phyloP scores from a whole-genome alignment of 2,113 vertebrate genomes.

The Callithrix jacchus region DNA sequence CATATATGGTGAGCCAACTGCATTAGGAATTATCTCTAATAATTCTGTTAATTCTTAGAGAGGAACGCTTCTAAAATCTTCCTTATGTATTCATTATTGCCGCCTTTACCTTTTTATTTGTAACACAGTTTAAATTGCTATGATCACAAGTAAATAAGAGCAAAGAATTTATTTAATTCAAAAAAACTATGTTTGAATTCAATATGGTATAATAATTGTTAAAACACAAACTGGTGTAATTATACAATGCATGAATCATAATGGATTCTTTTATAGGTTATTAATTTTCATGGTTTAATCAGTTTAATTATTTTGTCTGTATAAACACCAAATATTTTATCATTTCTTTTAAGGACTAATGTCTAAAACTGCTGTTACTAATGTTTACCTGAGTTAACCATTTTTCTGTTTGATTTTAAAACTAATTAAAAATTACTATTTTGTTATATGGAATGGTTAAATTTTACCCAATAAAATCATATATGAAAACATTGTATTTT shows the following conservation, averaged over 20 bases:
- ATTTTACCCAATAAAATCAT: slow-evolving; percentile 61
- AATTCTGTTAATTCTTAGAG: slow-evolving; percentile 23
- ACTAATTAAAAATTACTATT: slow-evolving; percentile 43
- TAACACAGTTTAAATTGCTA: neutral
- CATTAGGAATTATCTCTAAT: neutral
- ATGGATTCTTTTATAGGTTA: neutral
- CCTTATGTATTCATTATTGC: neutral
- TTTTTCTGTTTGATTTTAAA: neutral
- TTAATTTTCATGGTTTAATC: neutral
- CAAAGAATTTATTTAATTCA: neutral
- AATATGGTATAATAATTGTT: neutral
- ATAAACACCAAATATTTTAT: neutral
- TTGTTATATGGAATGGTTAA: slow-evolving; percentile 48
- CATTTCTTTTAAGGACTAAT: neutral
- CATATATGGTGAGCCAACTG: neutral
- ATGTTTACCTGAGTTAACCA: slow-evolving; percentile 19
- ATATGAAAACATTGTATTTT: neutral
- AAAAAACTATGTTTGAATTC: slow-evolving; percentile 6
- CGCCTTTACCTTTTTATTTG: slow-evolving; percentile 25
- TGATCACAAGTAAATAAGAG: neutral
- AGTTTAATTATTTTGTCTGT: neutral
- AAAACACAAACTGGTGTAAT: slow-evolving; percentile 1
- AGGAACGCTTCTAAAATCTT: slow-evolving; percentile 20
- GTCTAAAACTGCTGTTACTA: slow-evolving; percentile 32
- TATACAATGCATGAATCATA: neutral